Conservation (phyloP, 2,113 vertebrate genomes). For the Nothocercus julius region DNA sequence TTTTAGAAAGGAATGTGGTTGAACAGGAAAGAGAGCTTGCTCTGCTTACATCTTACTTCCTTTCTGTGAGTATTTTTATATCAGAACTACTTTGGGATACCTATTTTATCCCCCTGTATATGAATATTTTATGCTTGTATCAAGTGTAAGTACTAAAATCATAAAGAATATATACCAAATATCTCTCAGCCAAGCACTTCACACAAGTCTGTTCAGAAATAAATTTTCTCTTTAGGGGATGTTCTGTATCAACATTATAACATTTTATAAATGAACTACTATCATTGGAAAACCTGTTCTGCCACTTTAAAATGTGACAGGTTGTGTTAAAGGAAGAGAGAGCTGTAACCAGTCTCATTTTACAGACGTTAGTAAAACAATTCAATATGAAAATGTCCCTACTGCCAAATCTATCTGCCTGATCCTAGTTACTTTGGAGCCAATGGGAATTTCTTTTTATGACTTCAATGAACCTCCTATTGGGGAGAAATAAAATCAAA, state of each 20-base stretch:
- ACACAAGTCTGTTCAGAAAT: not conserved
- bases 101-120: not conserved
- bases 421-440: not conserved
- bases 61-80: not conserved
- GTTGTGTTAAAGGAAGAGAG: not conserved
- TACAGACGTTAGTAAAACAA: not conserved
- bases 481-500: not conserved
- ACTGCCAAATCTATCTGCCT: not conserved
- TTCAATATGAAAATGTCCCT: not conserved
- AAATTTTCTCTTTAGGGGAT: not conserved
- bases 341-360: fast-evolving
- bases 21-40: not conserved
- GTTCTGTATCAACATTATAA: not conserved
- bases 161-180: not conserved
- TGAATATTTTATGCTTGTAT: not conserved
- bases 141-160: not conserved
- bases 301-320: not conserved
- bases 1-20: not conserved
- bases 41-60: not conserved
- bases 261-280: not conserved
- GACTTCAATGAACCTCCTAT: not conserved
- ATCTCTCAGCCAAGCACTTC: not conserved
- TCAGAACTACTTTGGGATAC: not conserved
- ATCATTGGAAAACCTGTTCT: not conserved
- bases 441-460: not conserved